Base-by-base conservation (phyloP, 1,140 invertebrate species). In the Procambarus clarkii region DNA sequence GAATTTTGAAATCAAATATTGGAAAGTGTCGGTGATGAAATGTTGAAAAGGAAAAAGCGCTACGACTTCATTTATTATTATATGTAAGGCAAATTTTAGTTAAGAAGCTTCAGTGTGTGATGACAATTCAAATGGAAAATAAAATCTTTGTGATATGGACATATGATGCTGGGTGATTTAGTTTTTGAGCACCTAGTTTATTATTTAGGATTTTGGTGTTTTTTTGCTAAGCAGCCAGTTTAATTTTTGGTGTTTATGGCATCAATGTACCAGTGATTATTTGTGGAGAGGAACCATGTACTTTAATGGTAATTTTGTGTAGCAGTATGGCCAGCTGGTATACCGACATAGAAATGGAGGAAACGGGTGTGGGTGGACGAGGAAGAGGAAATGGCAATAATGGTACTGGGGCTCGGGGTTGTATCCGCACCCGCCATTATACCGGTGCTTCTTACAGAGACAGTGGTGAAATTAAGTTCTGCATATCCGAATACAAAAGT, bases 401-500 rank as follows among this genome's bases (percentile, higher is more conserved):
- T 13, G 34, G 15, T 8, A 64, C 79, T 5, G 81, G 24, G 7
- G 54, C 81, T 44, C 81, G 81, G 44, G 81, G 88, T n/a, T 90
- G 88, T 34, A 90, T 90, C 44, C 50, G 80, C 54, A 21, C 76
- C 15, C 81, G 80, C 15, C 81, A 74, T 44, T 83, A 60, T 24
- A 77, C 48, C 2, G 86, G 86, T 21, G 34, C 88, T 60, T 90
- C 88, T 13, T 90, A 83, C 54, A 74, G 81, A 74, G 88, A 90
- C 54, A 60, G 80, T 0, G 88, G 88, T 2, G 88, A 90, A 54
- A 90, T 90, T 48, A 90, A 90, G 80, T 90, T 90, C 81, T 90
- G 88, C 81, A 90, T 90, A n/a, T 90, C 88, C 4, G 88, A 90
- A 50, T 90, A 90, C 76, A 90, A 90, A 71, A 83, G 76, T 64